Conservation (phyloP, 2,797 vertebrate genomes). For the Gymnopithys bicolor region DNA sequence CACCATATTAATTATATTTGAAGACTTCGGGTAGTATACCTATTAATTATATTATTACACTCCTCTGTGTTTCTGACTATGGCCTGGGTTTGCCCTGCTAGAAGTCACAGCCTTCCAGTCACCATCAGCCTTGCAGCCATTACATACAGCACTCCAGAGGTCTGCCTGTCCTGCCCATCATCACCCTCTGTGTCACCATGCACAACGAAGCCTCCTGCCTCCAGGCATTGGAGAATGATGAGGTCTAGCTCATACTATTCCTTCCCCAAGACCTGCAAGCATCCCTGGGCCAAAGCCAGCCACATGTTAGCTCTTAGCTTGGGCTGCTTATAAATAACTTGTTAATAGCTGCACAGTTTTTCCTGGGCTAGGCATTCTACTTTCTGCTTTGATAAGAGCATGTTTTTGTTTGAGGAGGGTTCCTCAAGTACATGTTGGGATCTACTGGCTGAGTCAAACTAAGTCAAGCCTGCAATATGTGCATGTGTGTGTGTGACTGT, state of each 20-base stretch:
- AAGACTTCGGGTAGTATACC: neutral
- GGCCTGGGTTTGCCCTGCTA: neutral
- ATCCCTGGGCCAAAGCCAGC: neutral
- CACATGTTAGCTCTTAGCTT: conserved; percentile 32
- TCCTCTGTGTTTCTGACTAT: neutral
- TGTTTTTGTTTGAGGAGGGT: neutral
- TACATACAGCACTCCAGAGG: fast-evolving
- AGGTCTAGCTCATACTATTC: neutral
- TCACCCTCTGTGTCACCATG: fast-evolving
- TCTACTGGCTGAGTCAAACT: neutral
- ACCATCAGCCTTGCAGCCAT: neutral
- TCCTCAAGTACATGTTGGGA: neutral
- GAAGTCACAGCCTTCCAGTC: neutral
- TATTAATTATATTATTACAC: neutral
- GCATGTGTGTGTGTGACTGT: neutral
- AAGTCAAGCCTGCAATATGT: neutral
- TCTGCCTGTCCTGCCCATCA: neutral
- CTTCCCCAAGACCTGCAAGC: neutral
- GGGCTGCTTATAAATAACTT: neutral
- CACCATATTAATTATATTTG: neutral
- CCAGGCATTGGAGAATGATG: neutral
- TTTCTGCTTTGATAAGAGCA: neutral
- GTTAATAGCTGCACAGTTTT: neutral
- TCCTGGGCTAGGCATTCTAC: neutral
- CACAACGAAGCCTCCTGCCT: neutral